Evolutionary conservation across 2,797 vertebrate genomes (phyloP).

Genomic region (Galagoides demidoff): DNA sequence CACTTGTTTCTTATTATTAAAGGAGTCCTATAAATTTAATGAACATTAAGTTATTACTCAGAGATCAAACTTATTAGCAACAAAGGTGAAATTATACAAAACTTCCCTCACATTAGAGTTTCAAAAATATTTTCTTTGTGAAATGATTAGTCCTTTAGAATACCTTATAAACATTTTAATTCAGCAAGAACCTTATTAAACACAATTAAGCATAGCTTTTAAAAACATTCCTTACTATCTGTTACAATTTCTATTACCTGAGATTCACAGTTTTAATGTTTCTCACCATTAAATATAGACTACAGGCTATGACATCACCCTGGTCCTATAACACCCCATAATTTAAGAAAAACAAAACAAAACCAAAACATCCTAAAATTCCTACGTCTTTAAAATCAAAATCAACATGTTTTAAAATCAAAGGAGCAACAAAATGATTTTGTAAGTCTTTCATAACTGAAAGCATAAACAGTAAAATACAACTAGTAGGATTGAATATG

Average conservation of each 20-base stretch:
- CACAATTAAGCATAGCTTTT: background rate
- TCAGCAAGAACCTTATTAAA: background rate
- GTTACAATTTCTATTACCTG: background rate
- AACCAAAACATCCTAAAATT: background rate
- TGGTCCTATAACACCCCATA: background rate
- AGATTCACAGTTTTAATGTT: background rate
- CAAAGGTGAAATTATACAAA: background rate
- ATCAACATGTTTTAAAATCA: slow-evolving; percentile 1
- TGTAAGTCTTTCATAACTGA: background rate
- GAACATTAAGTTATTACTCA: background rate
- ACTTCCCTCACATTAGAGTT: background rate
- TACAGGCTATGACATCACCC: background rate
- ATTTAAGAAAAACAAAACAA: background rate
- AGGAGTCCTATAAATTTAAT: background rate
- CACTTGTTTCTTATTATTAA: background rate
- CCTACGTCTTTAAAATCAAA: background rate
- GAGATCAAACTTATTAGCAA: background rate
- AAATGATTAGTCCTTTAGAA: background rate
- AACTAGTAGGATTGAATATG: background rate
- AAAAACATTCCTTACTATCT: background rate
- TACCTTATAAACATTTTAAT: background rate
- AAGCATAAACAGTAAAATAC: background rate
- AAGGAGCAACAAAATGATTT: slow-evolving; percentile 19
- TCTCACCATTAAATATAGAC: background rate
- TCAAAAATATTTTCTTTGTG: background rate